Base-by-base conservation (phyloP, 2,797 vertebrate species). In the Orientallactaga sibirica region DNA sequence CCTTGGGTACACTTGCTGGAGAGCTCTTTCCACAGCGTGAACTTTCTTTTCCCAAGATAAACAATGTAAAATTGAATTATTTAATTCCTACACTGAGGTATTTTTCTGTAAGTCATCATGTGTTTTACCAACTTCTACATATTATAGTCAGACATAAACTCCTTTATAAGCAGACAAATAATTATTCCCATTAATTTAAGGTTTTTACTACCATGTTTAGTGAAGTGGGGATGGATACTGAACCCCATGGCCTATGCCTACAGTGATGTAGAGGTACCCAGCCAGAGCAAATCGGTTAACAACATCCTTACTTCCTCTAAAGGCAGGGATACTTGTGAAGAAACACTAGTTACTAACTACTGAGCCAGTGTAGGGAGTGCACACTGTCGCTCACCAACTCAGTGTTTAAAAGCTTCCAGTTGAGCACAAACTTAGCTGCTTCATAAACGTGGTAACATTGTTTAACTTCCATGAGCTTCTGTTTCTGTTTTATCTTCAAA, bases 401-500 rank as follows among this genome's bases (percentile, higher is more conserved):
- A 41, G 82, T 58, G n/a, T 16, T 64, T 29, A 55, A 29, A 29
- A 7, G 33, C 9, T 37, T 24, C 6, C 76, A 16, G 4, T 0
- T 33, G n/a, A 78, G 64, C 15, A 43, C 24, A n/a, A 70, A 58
- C 10, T 58, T 20, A 68, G 29, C 25, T 22, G 37, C 41, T 91
- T 86, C 61, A 64, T n/a, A 81, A 74, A 70, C 7, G 58, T 12
- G 20, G n/a, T 16, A 37, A 68, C 18, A 14, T 29, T 76, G 27
- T 74, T 78, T 74, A 70, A 61, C 43, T 24, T 86, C 7, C 55
- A 27, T 79, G 16, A 88, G 25, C 64, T 93, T 74, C 27, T 48
- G 16, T 74, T 93, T 74, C 27, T 48, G 16, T 74, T 75, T 83
- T 55, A n/a, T 64, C 66, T 86, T 81, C 70, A 75, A 93, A 90